Base-by-base conservation (phyloP, 2,113 vertebrate genomes). In the Ranitomeya imitator region DNA sequence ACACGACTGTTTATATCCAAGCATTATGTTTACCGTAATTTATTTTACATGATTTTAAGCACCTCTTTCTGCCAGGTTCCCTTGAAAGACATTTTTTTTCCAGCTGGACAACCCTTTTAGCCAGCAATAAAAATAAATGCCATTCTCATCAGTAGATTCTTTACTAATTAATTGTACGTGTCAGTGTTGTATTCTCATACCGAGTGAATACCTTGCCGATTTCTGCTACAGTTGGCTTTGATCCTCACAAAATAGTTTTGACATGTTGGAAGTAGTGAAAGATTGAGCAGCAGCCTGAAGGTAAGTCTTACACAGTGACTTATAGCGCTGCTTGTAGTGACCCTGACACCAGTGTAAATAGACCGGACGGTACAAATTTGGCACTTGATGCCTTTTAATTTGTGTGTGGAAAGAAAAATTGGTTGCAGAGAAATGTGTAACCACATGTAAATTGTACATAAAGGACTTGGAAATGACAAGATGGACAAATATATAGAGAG, bases 211-310 rank as follows among this genome's bases (percentile, higher is more conserved):
- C 31, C 59, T 63, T 21, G 18, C 80, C n/a, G 10, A 65, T 83
- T 63, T 65, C 60, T 51, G 21, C 60, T 65, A 83, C 31, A 63
- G 80, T 21, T 37, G 4, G 63, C 59, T 83, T 83, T 83, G 80
- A 83, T 83, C 59, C 65, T 63, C 37, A 63, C 21, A 83, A 83
- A 65, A 83, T 83, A 51, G 80, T 83, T 83, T 81, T 83, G 80
- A 83, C 80, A 83, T 83, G 60, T 83, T 83, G 60, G 79, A 83
- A 83, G 31, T 61, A 65, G 60, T 63, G 19, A 63, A 51, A 65
- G 60, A 65, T 83, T 83, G 59, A 45, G 60, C 19, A 83, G 80
- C 60, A 63, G 80, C 80, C 80, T 83, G 60, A n/a, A 83, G 80
- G 80, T 83, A 65, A 61, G 31, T 23, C 18, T 51, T 52, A 16